Percentiles rank a stretch among this genome's conserved stretches.
Evolutionary conservation across 2,888 invertebrate genomes (phyloP).

Genomic region (Diploptera punctata): DNA sequence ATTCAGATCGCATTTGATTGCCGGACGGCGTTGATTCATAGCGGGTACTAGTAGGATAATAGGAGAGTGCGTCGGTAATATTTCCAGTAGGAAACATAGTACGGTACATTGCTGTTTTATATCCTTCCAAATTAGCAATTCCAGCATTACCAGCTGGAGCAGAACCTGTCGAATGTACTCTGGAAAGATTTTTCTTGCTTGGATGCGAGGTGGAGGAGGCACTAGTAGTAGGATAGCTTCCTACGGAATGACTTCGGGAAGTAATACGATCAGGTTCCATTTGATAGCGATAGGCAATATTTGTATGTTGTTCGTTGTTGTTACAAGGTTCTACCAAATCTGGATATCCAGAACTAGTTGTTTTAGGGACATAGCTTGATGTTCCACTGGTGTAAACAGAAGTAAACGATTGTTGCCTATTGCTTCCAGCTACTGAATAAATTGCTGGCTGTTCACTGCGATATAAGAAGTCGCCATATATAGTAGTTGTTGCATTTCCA

Average conservation of each 20-base stretch:
- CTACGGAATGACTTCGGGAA: slow-evolving; percentile 21
- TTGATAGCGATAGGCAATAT: slow-evolving; percentile 9
- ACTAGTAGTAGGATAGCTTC: slow-evolving; percentile 34
- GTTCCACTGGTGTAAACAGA: slow-evolving; percentile 75
- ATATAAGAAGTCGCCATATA: slow-evolving; percentile 56
- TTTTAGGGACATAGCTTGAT: slow-evolving; percentile 65
- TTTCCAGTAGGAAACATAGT: slow-evolving; percentile 72
- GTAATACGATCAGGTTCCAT: slow-evolving; percentile 19
- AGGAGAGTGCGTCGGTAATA: slow-evolving; percentile 80
- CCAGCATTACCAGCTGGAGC: slow-evolving; percentile 60
- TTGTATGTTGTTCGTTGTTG: slow-evolving; percentile 47
- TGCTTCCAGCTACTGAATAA: slow-evolving; percentile 76
- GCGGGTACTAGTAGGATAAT: slow-evolving; percentile 76
- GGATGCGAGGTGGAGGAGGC: slow-evolving; percentile 25
- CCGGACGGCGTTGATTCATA: slow-evolving; percentile 55
- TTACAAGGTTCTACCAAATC: slow-evolving; percentile 60
- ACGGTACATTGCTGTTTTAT: slow-evolving; percentile 69
- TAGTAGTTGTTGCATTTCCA: slow-evolving; percentile 50
- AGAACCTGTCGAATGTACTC: slow-evolving; percentile 54
- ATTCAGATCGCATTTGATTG: slow-evolving; percentile 1
- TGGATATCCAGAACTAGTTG: slow-evolving; percentile 63
- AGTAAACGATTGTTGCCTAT: slow-evolving; percentile 73
- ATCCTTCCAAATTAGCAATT: slow-evolving; percentile 67
- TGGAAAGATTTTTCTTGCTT: slow-evolving; percentile 60
- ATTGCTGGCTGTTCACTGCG: slow-evolving; percentile 68